Conservation (phyloP, 1,140 invertebrate species). For the Caenorhabditis inopinata region DNA sequence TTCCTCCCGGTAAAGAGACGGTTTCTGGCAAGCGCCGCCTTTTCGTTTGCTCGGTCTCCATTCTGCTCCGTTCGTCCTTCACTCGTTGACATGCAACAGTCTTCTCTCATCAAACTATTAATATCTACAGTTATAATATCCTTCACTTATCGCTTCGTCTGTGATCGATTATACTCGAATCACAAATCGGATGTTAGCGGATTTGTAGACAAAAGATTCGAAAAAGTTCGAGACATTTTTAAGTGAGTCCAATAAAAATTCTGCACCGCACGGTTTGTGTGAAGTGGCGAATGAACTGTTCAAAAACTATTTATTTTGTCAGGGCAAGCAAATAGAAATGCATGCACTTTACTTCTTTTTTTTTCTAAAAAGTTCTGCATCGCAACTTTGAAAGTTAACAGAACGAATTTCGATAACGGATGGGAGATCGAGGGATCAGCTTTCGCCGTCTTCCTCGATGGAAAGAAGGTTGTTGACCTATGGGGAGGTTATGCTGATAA, state of each 20-base stretch:
- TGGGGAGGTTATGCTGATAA: conserved; percentile 68
- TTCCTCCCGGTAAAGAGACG: not conserved
- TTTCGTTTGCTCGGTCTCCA: conserved; percentile 18
- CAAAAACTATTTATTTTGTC: not conserved
- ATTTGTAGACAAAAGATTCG: conserved; percentile 33
- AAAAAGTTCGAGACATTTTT: conserved; percentile 37
- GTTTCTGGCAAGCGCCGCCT: conserved; percentile 13
- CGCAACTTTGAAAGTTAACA: conserved; percentile 39
- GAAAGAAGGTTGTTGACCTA: conserved; percentile 64
- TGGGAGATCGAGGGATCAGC: conserved; percentile 62
- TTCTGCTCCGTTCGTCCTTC: not conserved
- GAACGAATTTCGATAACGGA: conserved; percentile 52
- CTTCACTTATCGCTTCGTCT: not conserved
- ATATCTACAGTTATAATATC: not conserved
- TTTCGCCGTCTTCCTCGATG: conserved; percentile 63
- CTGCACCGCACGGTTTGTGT: not conserved
- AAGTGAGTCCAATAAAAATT: conserved; percentile 14
- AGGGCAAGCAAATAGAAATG: not conserved
- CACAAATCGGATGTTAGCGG: conserved; percentile 41
- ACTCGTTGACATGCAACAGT: not conserved
- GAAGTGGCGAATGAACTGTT: not conserved
- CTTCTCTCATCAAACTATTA: not conserved
- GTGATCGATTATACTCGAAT: conserved; percentile 7
- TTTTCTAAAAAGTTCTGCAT: not conserved
- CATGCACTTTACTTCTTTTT: not conserved